Conservation (phyloP, 53 echinoderm and acorn worm species). For the Arbacia lixula region DNA sequence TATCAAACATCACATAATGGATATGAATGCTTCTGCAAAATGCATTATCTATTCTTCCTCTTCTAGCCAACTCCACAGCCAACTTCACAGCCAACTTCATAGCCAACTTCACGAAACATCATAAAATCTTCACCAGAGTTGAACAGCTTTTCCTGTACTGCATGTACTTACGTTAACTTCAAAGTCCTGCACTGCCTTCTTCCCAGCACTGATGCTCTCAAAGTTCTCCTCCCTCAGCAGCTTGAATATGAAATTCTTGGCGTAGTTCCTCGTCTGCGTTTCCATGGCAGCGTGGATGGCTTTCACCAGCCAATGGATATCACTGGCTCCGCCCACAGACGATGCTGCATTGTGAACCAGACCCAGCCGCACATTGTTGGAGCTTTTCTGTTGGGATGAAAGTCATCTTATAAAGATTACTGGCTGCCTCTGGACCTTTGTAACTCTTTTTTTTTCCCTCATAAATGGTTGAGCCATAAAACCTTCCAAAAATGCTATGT, state of each 20-base stretch:
- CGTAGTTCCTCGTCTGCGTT: slow-evolving; percentile 85
- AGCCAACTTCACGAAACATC: background rate
- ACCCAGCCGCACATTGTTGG: slow-evolving; percentile 80
- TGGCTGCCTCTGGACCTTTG: too few relatives aligned
- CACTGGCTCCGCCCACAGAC: background rate
- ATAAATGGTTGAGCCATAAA: background rate
- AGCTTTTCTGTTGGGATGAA: slow-evolving; percentile 73
- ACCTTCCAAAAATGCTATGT: too few relatives aligned
- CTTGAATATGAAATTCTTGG: slow-evolving; percentile 94
- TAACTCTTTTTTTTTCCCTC: background rate
- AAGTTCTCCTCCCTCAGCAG: slow-evolving; percentile 81
- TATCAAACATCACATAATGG: too few relatives aligned
- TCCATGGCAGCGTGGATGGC: slow-evolving; percentile 82
- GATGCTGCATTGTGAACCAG: slow-evolving; percentile 68
- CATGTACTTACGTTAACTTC: slow-evolving; percentile 92
- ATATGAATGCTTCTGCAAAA: too few relatives aligned
- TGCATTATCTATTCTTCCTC: too few relatives aligned
- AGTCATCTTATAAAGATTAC: background rate
- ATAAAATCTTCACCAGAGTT: background rate
- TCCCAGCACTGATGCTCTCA: slow-evolving; percentile 63
- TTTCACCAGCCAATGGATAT: slow-evolving; percentile 76
- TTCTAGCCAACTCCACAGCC: background rate
- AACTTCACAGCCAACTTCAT: background rate
- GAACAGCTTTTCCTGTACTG: background rate
- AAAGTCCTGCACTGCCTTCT: slow-evolving; percentile 75